Conservation (phyloP, 2,113 vertebrate genomes). For the Leptodactylus fuscus region DNA sequence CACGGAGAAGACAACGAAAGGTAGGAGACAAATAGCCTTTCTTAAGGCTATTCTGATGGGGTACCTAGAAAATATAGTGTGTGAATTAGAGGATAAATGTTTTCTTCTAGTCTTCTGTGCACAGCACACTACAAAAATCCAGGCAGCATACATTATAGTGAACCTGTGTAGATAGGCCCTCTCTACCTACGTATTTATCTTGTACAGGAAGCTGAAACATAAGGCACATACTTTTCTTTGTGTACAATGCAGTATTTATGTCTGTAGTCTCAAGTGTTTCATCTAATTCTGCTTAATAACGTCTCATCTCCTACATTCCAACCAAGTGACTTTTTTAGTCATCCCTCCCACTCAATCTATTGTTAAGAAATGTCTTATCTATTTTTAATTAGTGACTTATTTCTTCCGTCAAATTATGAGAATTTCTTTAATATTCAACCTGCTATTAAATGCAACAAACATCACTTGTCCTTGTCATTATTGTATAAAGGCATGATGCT, state of each 20-base stretch:
- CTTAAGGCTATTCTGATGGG: too few species aligned
- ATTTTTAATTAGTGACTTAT: constrained; percentile 11
- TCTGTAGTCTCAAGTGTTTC: neutral
- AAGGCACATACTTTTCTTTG: neutral
- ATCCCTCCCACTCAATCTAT: constrained; percentile 31
- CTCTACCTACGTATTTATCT: neutral
- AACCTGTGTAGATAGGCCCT: neutral
- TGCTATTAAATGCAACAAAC: neutral
- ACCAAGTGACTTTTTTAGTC: constrained; percentile 30
- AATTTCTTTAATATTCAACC: neutral
- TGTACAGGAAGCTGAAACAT: neutral
- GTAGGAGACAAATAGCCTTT: too few species aligned
- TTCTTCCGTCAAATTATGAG: neutral
- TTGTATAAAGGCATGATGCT: neutral
- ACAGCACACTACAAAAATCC: neutral
- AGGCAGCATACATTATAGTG: neutral
- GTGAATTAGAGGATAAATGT: too few species aligned
- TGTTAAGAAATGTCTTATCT: constrained; percentile 26
- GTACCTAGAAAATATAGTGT: too few species aligned
- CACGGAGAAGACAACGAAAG: too few species aligned
- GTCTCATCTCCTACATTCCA: neutral
- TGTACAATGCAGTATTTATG: neutral
- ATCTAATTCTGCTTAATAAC: constrained; percentile 23
- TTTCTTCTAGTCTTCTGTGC: too few species aligned
- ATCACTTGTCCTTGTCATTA: neutral